These are phyloP conservation scores for Amorpha juglandis DNA, from an alignment of 2,888 invertebrate genomes.

Conservation along the genomic window DNA sequence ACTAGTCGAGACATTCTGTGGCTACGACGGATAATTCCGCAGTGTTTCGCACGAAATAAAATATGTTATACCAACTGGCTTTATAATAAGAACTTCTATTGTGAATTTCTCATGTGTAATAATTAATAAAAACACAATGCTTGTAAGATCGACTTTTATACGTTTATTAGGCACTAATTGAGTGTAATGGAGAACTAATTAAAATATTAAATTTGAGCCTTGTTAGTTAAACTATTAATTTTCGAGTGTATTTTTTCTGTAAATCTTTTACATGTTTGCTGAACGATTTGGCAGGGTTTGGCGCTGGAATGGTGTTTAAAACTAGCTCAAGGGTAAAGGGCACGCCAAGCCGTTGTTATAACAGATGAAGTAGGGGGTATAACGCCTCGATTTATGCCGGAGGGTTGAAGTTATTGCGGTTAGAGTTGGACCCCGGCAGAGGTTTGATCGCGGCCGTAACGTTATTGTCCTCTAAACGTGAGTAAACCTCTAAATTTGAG, in stretches of 20 bases:
- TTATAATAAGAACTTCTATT: conserved; percentile 56
- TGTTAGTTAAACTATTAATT: too few relatives aligned
- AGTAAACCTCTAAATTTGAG: too few relatives aligned
- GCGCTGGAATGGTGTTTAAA: not conserved
- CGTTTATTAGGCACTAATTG: conserved; percentile 7
- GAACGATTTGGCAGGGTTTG: too few relatives aligned
- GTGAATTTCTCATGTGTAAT: conserved; percentile 19
- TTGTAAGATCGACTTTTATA: not conserved
- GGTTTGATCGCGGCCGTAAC: not conserved
- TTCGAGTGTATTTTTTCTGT: too few relatives aligned
- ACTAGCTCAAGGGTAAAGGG: not conserved
- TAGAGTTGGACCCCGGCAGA: not conserved
- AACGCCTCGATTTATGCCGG: not conserved
- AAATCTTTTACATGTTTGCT: too few relatives aligned
- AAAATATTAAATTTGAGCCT: not conserved
- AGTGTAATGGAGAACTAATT: conserved; percentile 12
- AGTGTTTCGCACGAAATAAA: conserved; percentile 73
- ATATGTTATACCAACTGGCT: conserved; percentile 63
- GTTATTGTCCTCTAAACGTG: not conserved
- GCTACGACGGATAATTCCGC: conserved; percentile 59
- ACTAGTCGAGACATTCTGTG: conserved; percentile 56
- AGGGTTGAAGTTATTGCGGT: not conserved
- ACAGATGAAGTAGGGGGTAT: not conserved
- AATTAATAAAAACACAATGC: conserved; percentile 21
- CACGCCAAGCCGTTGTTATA: not conserved